Evolutionary conservation across 2,113 vertebrate genomes (phyloP), one percentile per base, ranked within the genome.

Genomic region (Notechis scutatus): DNA sequence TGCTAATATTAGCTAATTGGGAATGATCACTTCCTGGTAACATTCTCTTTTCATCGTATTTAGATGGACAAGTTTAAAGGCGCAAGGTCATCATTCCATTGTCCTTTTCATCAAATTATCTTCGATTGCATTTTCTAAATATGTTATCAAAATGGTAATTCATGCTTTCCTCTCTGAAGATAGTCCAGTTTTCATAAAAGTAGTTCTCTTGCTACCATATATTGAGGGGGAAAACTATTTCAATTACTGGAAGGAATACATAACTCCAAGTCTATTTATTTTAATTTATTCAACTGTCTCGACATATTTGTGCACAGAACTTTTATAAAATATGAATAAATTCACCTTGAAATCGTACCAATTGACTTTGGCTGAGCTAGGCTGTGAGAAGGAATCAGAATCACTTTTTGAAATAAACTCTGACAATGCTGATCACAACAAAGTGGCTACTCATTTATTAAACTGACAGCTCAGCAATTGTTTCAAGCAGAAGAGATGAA

Each of bases 91-190:
- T 97, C 96, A 96, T 98, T 97, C 95, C 97, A 93, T 54, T 96
- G 95, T 91, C 96, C 97, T 98, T 97, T 97, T 96, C 96, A 97
- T 97, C 93, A 94, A 85, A 98, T 97, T 98, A 98, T 94, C 88
- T 93, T 94, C 96, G 96, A 97, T 97, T 98, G 93, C 87, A 97
- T 96, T 97, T 97, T 95, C 95, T 96, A 97, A 98, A 98, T 97
- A 97, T 96, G 96, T 98, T 97, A 98, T 98, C 97, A 98, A 97
- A 98, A 98, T 98, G 98, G 97, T 98, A 98, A 98, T 98, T 97
- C 97, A 92, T 96, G 96, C 95, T 97, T 97, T 96, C 97, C 96
- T 95, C 96, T 97, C 96, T 95, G 91, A 96, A 96, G 96, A 96
- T 93, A 96, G 94, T 93, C 95, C 94, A 96, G 94, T 96, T 97